Evolutionary conservation across 2,113 vertebrate species (phyloP).

Genomic region (Apteryx mantelli): DNA sequence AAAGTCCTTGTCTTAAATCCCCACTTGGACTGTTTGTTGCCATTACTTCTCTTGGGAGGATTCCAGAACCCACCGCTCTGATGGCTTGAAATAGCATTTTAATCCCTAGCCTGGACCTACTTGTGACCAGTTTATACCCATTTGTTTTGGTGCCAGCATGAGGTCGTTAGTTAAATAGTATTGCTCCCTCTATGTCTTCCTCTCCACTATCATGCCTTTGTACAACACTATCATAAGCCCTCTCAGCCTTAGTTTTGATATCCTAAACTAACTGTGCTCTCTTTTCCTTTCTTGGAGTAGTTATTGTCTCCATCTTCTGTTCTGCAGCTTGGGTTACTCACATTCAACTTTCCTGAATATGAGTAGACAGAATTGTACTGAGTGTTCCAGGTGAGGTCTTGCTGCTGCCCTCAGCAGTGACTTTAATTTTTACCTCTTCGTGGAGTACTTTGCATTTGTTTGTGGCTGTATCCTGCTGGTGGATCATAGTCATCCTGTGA

Average conservation of each 20-base stretch:
- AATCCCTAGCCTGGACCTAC: constrained; percentile 60
- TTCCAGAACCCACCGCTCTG: constrained; percentile 68
- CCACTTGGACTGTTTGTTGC: constrained; percentile 65
- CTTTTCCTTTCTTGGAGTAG: constrained; percentile 6
- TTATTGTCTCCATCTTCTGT: background rate
- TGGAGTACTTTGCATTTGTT: background rate
- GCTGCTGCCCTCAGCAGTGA: background rate
- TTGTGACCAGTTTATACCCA: constrained; percentile 66
- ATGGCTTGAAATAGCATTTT: constrained; percentile 66
- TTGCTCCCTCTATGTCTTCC: background rate
- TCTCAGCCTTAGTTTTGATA: constrained; percentile 19
- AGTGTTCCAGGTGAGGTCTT: background rate
- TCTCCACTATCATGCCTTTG: background rate
- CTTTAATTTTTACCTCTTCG: background rate
- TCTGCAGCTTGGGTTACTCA: background rate
- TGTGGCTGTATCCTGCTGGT: background rate
- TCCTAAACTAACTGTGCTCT: background rate
- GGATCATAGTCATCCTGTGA: background rate
- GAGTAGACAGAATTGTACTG: background rate
- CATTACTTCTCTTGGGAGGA: constrained; percentile 59
- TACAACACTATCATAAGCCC: background rate
- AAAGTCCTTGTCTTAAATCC: constrained; percentile 69
- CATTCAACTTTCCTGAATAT: background rate
- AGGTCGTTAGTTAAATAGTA: constrained; percentile 1
- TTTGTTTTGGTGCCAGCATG: constrained; percentile 56